Evolutionary conservation across 2,888 invertebrate genomes (phyloP), one percentile per base, ranked within the genome.

Genomic region (Gymnocheta viridis): DNA sequence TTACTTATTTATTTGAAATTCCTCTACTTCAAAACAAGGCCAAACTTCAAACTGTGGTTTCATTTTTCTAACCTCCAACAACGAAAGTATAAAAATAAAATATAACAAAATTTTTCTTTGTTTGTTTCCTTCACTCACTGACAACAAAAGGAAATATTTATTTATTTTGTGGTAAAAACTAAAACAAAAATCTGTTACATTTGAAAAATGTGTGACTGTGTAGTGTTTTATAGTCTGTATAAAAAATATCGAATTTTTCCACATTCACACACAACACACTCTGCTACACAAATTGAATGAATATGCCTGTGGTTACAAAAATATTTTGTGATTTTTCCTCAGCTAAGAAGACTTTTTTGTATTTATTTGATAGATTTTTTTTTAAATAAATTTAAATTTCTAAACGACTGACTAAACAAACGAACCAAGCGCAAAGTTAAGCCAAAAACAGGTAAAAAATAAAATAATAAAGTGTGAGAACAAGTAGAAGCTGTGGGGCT

Each of bases 401-500:
- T 54, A 76, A 56, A 47, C 56, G 44, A 66, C 38, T 41, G 64
- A 74, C 41, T 62, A 35, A 66, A 76, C 44, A 44, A 35, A 10
- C 2, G 22, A 58, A 69, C 54, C 5, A 24, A 38, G 35, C 9
- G 24, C n/a, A 67, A 49, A 74, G 27, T 62, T 41, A 17, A 70
- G 9, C 29, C 4, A 41, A 64, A 49, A 35, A 54, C 17, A 69
- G 24, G 9, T 2, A 38, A 17, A 27, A 14, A 24, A 5, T 58
- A 24, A 22, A 10, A 49, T 2, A 49, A 22, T 10, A 49, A 10
- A 49, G 22, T 9, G 10, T 62, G n/a, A 10, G 10, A 60, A 17
- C 0, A 4, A 1, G 2, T 51, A 24, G 2, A 54, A 49, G 4
- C 1, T 14, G 54, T 51, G 1, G 54, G 67, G 1, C 10, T n/a